Evolutionary conservation across 2,113 vertebrate genomes (phyloP), one percentile per base, ranked within the genome.

Genomic region (Hippocampus guttulatus): DNA sequence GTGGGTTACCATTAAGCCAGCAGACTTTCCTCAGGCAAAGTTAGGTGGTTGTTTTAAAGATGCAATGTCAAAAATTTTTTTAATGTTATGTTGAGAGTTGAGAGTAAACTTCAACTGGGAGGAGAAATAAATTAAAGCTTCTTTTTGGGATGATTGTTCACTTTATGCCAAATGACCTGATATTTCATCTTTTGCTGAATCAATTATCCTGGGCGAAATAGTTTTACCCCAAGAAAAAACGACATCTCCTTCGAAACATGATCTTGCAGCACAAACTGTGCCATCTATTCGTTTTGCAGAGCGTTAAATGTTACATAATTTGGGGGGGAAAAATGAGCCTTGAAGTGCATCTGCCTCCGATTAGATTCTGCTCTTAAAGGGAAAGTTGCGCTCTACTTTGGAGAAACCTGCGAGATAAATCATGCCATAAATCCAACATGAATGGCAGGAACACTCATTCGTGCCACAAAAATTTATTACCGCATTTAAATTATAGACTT

Each of bases 281-380:
- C 9, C 2, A 33, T 33, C 30, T 33, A 33, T 33, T 33, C 4
- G 33, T 14, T 14, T 65, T 60, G 61, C 64, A 54, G 20, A 75
- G 81, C 64, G 77, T 79, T 75, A 79, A 63, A 43, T 51, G 75
- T 88, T 90, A 88, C 64, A 16, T 74, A 87, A 88, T 69, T 47
- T 65, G 14, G 8, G 62, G 63, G 64, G 33, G 33, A 6, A 6
- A 38, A 69, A 67, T 40, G 72, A 78, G 76, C 73, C 71, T 62
- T 64, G 25, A 38, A 61, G 18, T 66, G 76, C 80, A 85, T 81
- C 85, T 85, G 84, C 49, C 57, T 54, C 2, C 45, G 81, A 86
- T 83, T 80, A 73, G 51, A 71, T 74, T 78, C 78, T 8, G 54
- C 65, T 64, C 77, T 7, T 47, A 57, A 79, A 15, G 27, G 16